phyloP scores from a whole-genome alignment of 2,888 invertebrate genomes.

The Dasypolia templi region DNA sequence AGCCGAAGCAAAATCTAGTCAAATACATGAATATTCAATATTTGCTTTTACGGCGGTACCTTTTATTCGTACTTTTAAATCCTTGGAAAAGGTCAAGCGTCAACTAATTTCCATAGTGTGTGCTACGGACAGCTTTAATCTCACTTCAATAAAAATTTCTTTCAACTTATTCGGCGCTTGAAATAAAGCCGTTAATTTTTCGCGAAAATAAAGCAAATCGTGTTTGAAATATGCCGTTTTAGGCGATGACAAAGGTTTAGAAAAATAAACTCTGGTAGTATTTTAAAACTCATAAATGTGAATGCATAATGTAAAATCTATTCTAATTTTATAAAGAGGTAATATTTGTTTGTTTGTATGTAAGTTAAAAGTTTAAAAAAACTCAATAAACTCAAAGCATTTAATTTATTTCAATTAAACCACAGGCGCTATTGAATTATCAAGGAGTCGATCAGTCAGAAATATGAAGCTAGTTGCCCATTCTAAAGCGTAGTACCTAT shows the following conservation, averaged over 20 bases:
- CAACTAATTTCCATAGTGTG: constrained; percentile 64
- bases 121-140: constrained; percentile 64
- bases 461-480: no score
- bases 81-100: constrained; percentile 58
- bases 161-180: constrained; percentile 41
- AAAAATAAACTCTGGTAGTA: background rate
- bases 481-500: no score
- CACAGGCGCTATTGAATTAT: no score
- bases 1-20: constrained; percentile 45
- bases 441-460: no score
- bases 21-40: constrained; percentile 62
- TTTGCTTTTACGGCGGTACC: constrained; percentile 54
- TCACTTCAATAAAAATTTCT: constrained; percentile 60
- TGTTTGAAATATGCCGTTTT: constrained; percentile 15
- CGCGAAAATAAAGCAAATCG: constrained; percentile 32
- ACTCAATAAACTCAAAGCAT: no score
- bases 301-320: no score
- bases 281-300: background rate
- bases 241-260: background rate
- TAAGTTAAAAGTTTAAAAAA: no score
- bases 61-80: constrained; percentile 59
- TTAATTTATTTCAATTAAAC: no score
- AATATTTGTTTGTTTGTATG: no score
- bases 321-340: no score
- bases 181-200: constrained; percentile 47